Conservation (phyloP, 2,888 invertebrate genomes). For the Ichneumoninae sp. region DNA sequence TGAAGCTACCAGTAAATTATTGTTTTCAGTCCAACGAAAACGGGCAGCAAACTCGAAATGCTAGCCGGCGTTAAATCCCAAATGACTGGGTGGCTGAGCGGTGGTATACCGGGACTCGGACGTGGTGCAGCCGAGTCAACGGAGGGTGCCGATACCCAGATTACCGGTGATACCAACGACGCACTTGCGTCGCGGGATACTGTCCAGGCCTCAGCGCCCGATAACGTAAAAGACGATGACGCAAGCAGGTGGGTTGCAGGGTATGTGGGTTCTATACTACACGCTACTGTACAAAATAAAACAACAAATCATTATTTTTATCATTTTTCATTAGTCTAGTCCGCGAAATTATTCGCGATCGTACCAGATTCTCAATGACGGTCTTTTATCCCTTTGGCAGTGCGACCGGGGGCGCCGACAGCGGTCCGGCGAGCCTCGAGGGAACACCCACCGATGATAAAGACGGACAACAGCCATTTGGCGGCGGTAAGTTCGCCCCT, state of each 20-base stretch:
- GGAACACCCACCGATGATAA: constrained; percentile 93
- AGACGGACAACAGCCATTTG: constrained; percentile 89
- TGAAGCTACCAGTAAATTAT: constrained; percentile 6
- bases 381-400: constrained; percentile 84
- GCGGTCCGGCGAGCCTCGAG: constrained; percentile 91
- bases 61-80: constrained; percentile 94
- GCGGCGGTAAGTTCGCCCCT: constrained; percentile 87
- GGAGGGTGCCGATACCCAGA: constrained; percentile 85
- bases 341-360: constrained; percentile 48
- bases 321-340: constrained; percentile 31
- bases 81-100: constrained; percentile 93
- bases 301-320: constrained; percentile 24
- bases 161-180: constrained; percentile 82
- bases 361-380: constrained; percentile 42
- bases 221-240: constrained; percentile 90
- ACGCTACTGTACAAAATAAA: constrained; percentile 66
- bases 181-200: constrained; percentile 77
- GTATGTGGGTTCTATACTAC: constrained; percentile 76
- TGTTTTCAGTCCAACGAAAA: constrained; percentile 89
- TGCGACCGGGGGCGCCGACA: constrained; percentile 96
- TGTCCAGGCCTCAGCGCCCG: constrained; percentile 83
- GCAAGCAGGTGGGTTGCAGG: constrained; percentile 87
- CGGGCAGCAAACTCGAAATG: constrained; percentile 90
- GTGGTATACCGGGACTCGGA: constrained; percentile 90
- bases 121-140: constrained; percentile 82